Percentiles rank a stretch among this genome's conserved stretches.
Evolutionary conservation across 2,113 vertebrate genomes (phyloP).

Genomic region (Zootoca vivipara): DNA sequence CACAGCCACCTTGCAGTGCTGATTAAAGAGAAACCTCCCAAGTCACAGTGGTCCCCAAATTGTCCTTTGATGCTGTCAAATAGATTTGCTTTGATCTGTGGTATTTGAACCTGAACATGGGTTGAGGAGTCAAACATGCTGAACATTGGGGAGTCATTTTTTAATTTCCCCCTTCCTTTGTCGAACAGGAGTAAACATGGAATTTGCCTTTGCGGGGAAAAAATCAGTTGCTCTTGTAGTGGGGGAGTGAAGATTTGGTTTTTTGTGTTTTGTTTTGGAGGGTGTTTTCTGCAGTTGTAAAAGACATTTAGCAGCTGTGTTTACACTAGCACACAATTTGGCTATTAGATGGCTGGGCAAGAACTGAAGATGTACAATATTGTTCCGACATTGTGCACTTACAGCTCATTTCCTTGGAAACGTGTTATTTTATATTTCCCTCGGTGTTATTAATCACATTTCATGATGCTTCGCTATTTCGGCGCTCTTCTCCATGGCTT

Average conservation of each 20-base stretch:
- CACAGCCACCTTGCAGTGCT: accelerated
- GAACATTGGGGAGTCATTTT: background rate
- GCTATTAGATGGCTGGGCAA: constrained; percentile 79
- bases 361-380: constrained; percentile 75
- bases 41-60: constrained; percentile 1
- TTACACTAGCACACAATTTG: constrained; percentile 77
- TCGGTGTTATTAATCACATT: constrained; percentile 77
- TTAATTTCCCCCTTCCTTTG: constrained; percentile 16
- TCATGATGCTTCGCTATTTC: constrained; percentile 67
- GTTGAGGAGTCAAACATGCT: constrained; percentile 34
- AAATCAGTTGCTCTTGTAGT: too few relatives aligned
- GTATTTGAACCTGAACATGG: constrained; percentile 3
- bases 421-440: constrained; percentile 74
- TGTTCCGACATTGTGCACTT: constrained; percentile 72
- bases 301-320: constrained; percentile 85
- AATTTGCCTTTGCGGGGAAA: constrained; percentile 52
- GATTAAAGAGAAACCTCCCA: constrained; percentile 50
- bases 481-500: constrained; percentile 58
- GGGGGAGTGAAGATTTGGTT: constrained; percentile 70
- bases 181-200: constrained; percentile 51
- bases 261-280: constrained; percentile 41
- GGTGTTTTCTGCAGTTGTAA: constrained; percentile 63
- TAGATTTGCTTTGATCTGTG: constrained; percentile 33
- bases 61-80: background rate
- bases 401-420: constrained; percentile 67